Percentiles rank a stretch among this genome's conserved stretches.
phyloP scores from a whole-genome alignment of 2,888 invertebrate genomes.

The Ceraclea dissimilis region DNA sequence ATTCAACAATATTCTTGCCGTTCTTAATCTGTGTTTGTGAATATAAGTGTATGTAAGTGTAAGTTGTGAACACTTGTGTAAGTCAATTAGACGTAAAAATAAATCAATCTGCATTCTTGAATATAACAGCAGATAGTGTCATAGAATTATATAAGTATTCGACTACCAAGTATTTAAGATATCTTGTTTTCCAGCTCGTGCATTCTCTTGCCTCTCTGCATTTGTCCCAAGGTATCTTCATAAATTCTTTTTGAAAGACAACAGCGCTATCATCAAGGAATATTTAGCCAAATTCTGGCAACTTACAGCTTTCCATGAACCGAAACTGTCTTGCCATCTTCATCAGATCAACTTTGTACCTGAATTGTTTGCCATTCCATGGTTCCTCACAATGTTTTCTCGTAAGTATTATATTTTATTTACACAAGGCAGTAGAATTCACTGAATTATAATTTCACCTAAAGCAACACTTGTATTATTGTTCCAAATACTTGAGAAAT shows the following conservation, averaged over 20 bases:
- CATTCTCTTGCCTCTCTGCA: slow-evolving; percentile 88
- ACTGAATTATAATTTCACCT: no score
- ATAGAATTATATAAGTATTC: no score
- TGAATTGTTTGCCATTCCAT: slow-evolving; percentile 96
- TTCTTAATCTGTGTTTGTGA: neutral
- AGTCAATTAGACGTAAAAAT: no score
- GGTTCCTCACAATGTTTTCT: slow-evolving; percentile 98
- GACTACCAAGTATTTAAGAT: no score
- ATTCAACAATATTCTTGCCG: neutral
- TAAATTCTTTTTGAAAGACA: slow-evolving; percentile 96
- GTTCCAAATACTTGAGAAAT: no score
- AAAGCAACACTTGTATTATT: no score
- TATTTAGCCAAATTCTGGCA: slow-evolving; percentile 96
- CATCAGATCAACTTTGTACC: slow-evolving; percentile 91
- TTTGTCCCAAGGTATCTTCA: slow-evolving; percentile 96
- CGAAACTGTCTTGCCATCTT: slow-evolving; percentile 83
- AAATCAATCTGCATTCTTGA: no score
- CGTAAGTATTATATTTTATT: slow-evolving; percentile 56
- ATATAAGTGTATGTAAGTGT: no score
- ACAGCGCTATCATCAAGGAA: slow-evolving; percentile 93
- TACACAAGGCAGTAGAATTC: no score
- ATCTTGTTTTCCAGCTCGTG: slow-evolving; percentile 63
- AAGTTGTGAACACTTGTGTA: no score
- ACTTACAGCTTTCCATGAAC: slow-evolving; percentile 92
- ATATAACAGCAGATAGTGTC: no score